These are phyloP conservation scores for Tarsius wallacei DNA, from an alignment of 2,797 vertebrate genomes.

Conservation along the genomic window DNA sequence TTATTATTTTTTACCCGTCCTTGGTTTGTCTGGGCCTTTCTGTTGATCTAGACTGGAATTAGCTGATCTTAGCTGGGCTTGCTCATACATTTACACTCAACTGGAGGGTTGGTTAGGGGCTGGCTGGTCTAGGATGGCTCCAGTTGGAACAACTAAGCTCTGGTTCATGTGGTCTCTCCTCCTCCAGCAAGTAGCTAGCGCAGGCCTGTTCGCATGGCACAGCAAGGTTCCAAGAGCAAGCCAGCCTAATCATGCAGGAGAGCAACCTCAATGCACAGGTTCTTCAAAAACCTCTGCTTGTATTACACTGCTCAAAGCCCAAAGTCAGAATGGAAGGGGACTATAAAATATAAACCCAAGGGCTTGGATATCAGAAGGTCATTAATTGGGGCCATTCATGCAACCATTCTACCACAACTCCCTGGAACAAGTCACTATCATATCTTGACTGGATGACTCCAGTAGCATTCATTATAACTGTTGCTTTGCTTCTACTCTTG, in stretches of 20 bases:
- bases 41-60: neutral
- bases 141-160: neutral
- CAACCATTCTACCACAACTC: neutral
- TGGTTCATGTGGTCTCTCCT: neutral
- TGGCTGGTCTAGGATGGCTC: neutral
- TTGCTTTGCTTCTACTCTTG: neutral
- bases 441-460: neutral
- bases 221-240: neutral
- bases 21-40: neutral
- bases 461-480: neutral
- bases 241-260: neutral
- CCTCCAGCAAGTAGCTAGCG: neutral
- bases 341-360: neutral
- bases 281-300: neutral
- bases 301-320: neutral
- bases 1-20: neutral
- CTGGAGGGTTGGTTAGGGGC: neutral
- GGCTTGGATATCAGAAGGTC: neutral
- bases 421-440: neutral
- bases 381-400: neutral
- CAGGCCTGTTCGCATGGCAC: neutral
- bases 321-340: neutral
- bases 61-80: neutral
- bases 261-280: neutral
- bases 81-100: neutral